A percentile compares a stretch with the other conserved stretches of the same genome.
Conservation (phyloP, 2,888 invertebrate genomes). For the Campaea margaritaria region DNA sequence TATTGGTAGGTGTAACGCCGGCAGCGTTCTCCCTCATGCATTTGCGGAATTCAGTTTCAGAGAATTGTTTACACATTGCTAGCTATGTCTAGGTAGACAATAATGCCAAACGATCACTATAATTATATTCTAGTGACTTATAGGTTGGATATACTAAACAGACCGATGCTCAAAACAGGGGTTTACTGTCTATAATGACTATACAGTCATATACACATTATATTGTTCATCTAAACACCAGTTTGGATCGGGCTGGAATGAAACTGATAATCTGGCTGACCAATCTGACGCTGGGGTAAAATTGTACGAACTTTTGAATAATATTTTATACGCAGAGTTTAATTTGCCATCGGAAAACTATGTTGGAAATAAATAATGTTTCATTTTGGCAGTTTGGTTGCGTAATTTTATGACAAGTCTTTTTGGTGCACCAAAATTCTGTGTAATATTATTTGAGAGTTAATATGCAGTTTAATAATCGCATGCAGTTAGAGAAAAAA, state of each 20-base stretch:
- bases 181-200: too few relatives aligned
- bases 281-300: not conserved
- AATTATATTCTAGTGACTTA: too few relatives aligned
- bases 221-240: not conserved
- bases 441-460: too few relatives aligned
- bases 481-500: too few relatives aligned
- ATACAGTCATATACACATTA: not conserved
- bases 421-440: too few relatives aligned
- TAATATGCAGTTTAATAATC: too few relatives aligned
- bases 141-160: too few relatives aligned
- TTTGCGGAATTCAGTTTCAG: constrained; percentile 34
- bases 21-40: constrained; percentile 6
- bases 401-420: too few relatives aligned
- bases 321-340: not conserved
- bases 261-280: constrained; percentile 2
- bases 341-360: not conserved
- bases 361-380: not conserved
- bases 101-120: not conserved
- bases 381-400: too few relatives aligned
- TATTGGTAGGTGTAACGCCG: not conserved
- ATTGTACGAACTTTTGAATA: constrained; percentile 1
- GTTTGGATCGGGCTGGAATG: not conserved
- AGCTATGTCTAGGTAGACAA: not conserved
- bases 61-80: constrained; percentile 38
- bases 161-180: too few relatives aligned